Evolutionary conservation across 2,888 invertebrate genomes (phyloP), one percentile per base, ranked within the genome.

Genomic region (Caenorhabditis uteleia): DNA sequence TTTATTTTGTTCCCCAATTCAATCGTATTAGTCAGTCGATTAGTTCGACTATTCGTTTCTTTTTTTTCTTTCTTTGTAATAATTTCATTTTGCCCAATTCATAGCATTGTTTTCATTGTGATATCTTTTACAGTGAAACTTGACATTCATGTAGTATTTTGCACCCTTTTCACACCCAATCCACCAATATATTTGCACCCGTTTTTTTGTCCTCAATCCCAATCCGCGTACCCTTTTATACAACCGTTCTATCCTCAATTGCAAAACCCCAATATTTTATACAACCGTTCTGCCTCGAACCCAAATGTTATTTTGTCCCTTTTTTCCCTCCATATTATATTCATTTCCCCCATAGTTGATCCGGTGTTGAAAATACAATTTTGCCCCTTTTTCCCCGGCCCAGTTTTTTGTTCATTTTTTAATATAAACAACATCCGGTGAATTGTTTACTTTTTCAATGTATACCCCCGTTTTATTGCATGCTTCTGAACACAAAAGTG

Each of bases 251-350:
- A 48, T 56, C 59, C 66, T 64, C 66, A 23, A 38, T 38, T 23
- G 16, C 29, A 2, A 6, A 45, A 16, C 31, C 40, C 26, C 38
- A 38, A n/a, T n/a, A n/a, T n/a, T n/a, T 43, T 61, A 54, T 69
- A 56, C 58, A 66, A 69, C 66, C 62, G 33, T 65, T 62, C 70
- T 70, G 62, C 70, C 70, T 66, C 70, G 39, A 18, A 33, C 23
- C n/a, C n/a, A n/a, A 34, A 31, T 31, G 29, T 46, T 36, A 21
- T 51, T 20, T 20, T 43, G 20, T 34, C 16, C 20, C 26, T 47
- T 46, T 42, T 40, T 42, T 16, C n/a, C n/a, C n/a, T n/a, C n/a
- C n/a, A n/a, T n/a, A n/a, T n/a, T n/a, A 20, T 26, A 26, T 40
- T 31, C 39, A 23, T 18, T n/a, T 45, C 33, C n/a, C n/a, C n/a